Base-by-base conservation (phyloP, 1,140 invertebrate species). In the Tenebrio molitor region DNA sequence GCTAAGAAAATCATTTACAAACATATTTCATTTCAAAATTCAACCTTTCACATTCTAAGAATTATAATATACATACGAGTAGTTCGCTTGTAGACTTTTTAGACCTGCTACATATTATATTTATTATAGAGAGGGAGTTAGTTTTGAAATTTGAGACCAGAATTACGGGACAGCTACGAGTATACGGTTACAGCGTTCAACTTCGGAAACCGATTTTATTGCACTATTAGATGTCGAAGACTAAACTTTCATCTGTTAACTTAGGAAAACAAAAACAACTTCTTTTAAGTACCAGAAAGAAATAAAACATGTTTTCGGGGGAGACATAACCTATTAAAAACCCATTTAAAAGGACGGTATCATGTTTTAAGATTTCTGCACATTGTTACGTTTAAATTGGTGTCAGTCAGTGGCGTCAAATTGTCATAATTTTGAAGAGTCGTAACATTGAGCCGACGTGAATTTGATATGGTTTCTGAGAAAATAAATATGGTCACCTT, bases 331-430 rank as follows among this genome's bases (percentile, higher is more conserved):
- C 36, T 12, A 39, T 39, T 39, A 39, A 39, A 39, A 39, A 39
- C 2, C n/a, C n/a, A 12, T 39, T 39, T 39, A 39, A 39, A 29
- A 39, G n/a, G n/a, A 50, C 46, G n/a, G 46, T 50, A 50, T 50
- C 46, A 50, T 50, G 17, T 50, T 50, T 50, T 15, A 19, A 25
- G 7, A 2, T 25, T 50, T 12, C 21, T 19, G 46, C 46, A 50
- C 58, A 53, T 53, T 53, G 46, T 53, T 53, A 10, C 17, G 10
- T 53, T 53, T 6, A 15, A 3, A 7, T 44, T 0, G 8, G 19
- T 33, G 62, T 17, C 62, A 65, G n/a, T 65, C 33, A 65, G 0
- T 65, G 62, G 62, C 62, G 62, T 65, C 62, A 65, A 21, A 65
- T 3, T 65, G 62, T 65, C 62, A 65, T 41, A 65, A 41, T 65